Conservation (phyloP, 2,797 vertebrate species). For the Lycodopsis pacificus region DNA sequence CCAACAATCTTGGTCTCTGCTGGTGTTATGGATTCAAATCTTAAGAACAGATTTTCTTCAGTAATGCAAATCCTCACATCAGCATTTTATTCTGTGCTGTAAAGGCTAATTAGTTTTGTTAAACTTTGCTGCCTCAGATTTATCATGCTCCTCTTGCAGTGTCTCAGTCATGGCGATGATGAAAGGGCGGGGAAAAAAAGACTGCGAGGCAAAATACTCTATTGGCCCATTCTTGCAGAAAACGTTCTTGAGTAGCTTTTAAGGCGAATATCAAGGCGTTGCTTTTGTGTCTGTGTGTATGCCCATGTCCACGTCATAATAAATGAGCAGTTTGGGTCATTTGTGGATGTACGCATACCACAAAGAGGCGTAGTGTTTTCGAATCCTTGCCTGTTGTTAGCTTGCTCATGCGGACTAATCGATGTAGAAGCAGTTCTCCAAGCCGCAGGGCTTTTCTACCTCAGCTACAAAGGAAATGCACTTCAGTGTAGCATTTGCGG, state of each 20-base stretch:
- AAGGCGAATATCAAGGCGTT: not conserved
- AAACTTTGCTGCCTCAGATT: constrained; percentile 21
- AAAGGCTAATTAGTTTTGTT: constrained; percentile 33
- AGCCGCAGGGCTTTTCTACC: constrained; percentile 38
- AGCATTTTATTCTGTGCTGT: constrained; percentile 9
- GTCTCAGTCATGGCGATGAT: constrained; percentile 14
- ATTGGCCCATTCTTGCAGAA: constrained; percentile 60
- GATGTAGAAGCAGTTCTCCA: constrained; percentile 47
- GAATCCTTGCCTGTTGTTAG: constrained; percentile 47
- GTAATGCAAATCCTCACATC: constrained; percentile 18
- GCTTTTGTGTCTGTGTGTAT: constrained; percentile 1
- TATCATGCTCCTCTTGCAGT: not conserved
- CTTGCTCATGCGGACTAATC: constrained; percentile 61
- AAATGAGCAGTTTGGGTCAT: constrained; percentile 1
- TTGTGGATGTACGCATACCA: not conserved
- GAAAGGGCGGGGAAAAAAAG: not conserved
- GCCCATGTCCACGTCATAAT: not conserved
- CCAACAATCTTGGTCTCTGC: constrained; percentile 16
- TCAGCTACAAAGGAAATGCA: constrained; percentile 21
- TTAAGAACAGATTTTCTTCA: constrained; percentile 34
- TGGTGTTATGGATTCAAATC: constrained; percentile 21
- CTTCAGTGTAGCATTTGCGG: not conserved
- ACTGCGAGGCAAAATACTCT: constrained; percentile 40
- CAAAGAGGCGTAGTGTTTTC: constrained; percentile 8
- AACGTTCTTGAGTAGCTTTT: constrained; percentile 47